Percentiles rank a stretch among this genome's conserved stretches.
Conservation (phyloP, 2,113 vertebrate genomes). For the Anhinga anhinga region DNA sequence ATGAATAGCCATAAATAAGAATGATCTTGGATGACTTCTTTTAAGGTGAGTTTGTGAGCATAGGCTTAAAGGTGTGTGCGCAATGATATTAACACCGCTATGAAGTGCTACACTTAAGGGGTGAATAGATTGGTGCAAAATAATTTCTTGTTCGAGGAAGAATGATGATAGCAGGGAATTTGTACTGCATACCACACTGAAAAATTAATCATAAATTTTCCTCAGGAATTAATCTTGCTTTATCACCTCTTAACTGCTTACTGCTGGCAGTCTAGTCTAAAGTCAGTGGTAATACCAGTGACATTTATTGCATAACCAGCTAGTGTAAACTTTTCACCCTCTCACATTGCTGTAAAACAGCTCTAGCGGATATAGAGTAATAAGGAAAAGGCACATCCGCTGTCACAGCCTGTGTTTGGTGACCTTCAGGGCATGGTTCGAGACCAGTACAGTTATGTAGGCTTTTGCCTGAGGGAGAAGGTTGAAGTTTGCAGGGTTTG, state of each 20-base stretch:
- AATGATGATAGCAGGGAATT: neutral
- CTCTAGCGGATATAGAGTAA: neutral
- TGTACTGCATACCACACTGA: neutral
- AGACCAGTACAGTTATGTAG: neutral
- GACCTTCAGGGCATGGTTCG: neutral
- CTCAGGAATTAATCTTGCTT: conserved; percentile 74
- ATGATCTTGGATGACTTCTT: conserved; percentile 57
- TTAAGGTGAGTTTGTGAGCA: conserved; percentile 42
- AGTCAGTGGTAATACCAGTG: conserved; percentile 49
- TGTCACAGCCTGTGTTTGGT: neutral
- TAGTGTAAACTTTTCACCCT: conserved; percentile 35
- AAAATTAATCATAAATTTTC: conserved; percentile 42
- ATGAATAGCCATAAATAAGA: conserved; percentile 56
- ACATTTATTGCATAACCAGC: conserved; percentile 35
- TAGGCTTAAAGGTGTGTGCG: conserved; percentile 34
- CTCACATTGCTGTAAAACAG: neutral
- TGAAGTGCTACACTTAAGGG: neutral
- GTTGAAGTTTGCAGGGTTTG: neutral
- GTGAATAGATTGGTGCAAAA: conserved; percentile 22
- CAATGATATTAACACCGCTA: neutral
- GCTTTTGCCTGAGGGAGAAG: neutral
- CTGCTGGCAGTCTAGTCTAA: conserved; percentile 68
- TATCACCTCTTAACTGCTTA: conserved; percentile 78
- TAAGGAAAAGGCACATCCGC: neutral
- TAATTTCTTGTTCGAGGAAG: neutral